These are phyloP conservation scores for Ifrita kowaldi DNA, from an alignment of 2,113 vertebrate genomes.

Conservation along the genomic window DNA sequence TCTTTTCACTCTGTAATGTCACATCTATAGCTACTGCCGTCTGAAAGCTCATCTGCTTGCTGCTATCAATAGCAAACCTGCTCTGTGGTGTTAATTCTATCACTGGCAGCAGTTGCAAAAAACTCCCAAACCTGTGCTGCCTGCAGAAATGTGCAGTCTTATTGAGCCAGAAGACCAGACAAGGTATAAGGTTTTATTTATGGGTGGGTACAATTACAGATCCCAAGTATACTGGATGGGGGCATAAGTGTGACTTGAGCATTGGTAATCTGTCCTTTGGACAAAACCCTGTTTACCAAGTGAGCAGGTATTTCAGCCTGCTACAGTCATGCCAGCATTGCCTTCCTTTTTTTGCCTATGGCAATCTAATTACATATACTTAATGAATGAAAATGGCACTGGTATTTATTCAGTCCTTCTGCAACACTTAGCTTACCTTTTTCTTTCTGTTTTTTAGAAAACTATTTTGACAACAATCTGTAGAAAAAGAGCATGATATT, in stretches of 20 bases:
- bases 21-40: neutral
- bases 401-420: neutral
- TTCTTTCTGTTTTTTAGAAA: neutral
- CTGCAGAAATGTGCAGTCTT: neutral
- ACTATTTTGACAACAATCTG: neutral
- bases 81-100: neutral
- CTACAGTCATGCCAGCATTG: neutral
- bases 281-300: neutral
- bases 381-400: neutral
- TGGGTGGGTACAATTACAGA: neutral
- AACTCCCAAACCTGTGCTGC: accelerated
- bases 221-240: neutral
- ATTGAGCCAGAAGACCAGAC: neutral
- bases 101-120: neutral
- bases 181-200: neutral
- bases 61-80: neutral
- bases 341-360: neutral
- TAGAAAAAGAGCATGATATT: neutral
- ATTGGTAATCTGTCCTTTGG: neutral
- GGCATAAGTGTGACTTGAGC: neutral
- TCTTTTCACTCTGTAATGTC: neutral
- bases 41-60: neutral
- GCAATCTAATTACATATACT: neutral
- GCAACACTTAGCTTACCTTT: neutral
- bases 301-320: neutral